Evolutionary conservation across 2,888 invertebrate species (phyloP).

Genomic region (Desoria tigrina): DNA sequence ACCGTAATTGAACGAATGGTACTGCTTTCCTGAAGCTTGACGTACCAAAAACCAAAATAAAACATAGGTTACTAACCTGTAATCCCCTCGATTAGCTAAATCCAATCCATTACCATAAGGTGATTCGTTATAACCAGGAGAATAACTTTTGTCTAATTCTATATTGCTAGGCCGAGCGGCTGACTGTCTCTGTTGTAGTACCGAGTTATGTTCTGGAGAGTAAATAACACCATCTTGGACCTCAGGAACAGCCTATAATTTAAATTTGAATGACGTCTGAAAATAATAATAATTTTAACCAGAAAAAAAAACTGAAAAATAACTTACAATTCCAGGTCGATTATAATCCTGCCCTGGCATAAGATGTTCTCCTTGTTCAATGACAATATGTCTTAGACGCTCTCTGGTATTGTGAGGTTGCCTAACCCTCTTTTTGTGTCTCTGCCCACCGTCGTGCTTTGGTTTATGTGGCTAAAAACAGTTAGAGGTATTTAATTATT

Average conservation of each 20-base stretch:
- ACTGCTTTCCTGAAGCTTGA: too few relatives aligned
- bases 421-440: constrained; percentile 77
- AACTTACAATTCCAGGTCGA: constrained; percentile 46
- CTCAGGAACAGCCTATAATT: constrained; percentile 41
- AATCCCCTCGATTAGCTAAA: constrained; percentile 46
- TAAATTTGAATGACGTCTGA: background rate
- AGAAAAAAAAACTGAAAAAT: background rate
- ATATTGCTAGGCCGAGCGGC: constrained; percentile 82
- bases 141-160: constrained; percentile 62
- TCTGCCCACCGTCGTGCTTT: constrained; percentile 65
- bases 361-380: constrained; percentile 83
- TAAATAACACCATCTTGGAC: constrained; percentile 47
- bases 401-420: constrained; percentile 86
- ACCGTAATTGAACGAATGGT: too few relatives aligned
- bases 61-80: constrained; percentile 51
- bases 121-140: constrained; percentile 38
- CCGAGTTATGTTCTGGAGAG: constrained; percentile 36
- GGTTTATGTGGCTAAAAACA: constrained; percentile 64
- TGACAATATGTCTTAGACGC: constrained; percentile 77
- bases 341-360: constrained; percentile 59
- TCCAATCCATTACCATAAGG: constrained; percentile 47
- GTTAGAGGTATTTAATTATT: constrained; percentile 18
- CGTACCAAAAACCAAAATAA: constrained; percentile 8
- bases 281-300: too few relatives aligned
- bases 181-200: constrained; percentile 27